These are phyloP conservation scores for Thamnophis elegans DNA, from an alignment of 2,797 vertebrate genomes.

Conservation along the genomic window DNA sequence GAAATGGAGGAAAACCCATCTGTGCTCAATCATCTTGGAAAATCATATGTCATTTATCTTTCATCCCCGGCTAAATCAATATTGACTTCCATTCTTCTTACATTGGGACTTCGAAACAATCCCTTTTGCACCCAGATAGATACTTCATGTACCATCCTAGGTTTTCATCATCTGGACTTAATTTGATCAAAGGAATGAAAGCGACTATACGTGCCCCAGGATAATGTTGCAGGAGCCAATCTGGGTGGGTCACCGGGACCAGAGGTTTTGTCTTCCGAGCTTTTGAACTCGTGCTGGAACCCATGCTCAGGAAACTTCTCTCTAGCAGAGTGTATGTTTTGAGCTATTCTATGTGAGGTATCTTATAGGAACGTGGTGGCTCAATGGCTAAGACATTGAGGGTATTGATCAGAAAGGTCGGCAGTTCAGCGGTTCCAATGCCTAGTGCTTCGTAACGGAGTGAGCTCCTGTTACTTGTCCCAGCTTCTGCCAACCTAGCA, in stretches of 20 bases:
- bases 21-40: conserved; percentile 26
- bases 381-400: no score
- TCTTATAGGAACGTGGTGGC: no score
- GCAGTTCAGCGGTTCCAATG: no score
- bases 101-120: background rate
- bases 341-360: no score
- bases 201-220: background rate
- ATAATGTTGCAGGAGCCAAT: background rate
- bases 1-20: conserved; percentile 24
- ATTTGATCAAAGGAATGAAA: background rate
- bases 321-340: background rate
- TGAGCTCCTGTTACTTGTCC: no score
- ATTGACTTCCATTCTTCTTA: background rate
- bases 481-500: no score
- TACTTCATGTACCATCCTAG: background rate
- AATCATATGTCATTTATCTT: conserved; percentile 17
- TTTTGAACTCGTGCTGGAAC: background rate
- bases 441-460: no score
- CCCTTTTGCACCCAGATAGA: background rate
- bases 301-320: no score
- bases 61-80: background rate
- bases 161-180: background rate
- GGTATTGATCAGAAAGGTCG: no score
- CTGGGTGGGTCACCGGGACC: background rate
- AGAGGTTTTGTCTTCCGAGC: background rate